Evolutionary conservation across 1,140 invertebrate genomes (phyloP).

Genomic region (Neodiprion lecontei): DNA sequence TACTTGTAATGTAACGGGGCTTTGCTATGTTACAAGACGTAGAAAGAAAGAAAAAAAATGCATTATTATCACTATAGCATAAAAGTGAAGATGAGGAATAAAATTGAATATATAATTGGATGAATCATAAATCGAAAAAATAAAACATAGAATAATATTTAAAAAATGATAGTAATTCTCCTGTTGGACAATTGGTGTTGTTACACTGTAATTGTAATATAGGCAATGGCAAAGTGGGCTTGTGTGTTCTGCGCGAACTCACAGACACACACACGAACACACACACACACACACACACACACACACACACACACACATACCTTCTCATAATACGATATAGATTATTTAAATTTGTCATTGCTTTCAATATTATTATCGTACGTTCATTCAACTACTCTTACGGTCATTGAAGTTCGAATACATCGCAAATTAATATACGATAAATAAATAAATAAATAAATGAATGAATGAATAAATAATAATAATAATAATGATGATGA

Average conservation of each 20-base stretch:
- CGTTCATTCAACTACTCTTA: background rate
- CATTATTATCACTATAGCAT: no score
- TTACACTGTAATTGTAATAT: background rate
- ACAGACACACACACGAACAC: background rate
- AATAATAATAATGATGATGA: background rate
- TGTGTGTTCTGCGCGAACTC: constrained; percentile 4
- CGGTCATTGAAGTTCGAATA: background rate
- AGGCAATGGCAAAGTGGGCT: background rate
- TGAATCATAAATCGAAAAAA: background rate
- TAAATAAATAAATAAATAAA: background rate
- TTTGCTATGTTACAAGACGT: no score
- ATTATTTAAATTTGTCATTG: background rate
- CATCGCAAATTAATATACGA: background rate
- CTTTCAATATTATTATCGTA: constrained; percentile 2
- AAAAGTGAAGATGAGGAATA: no score
- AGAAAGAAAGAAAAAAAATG: no score
- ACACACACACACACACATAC: background rate
- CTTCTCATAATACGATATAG: background rate
- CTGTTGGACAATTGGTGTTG: background rate
- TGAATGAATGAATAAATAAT: background rate
- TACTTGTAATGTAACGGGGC: no score
- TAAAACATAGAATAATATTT: background rate
- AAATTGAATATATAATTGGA: no score
- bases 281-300: background rate
- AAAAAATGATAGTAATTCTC: constrained; percentile 9